Evolutionary conservation across 2,797 vertebrate genomes (phyloP), one percentile per base, ranked within the genome.

Genomic region (Salmo trutta): DNA sequence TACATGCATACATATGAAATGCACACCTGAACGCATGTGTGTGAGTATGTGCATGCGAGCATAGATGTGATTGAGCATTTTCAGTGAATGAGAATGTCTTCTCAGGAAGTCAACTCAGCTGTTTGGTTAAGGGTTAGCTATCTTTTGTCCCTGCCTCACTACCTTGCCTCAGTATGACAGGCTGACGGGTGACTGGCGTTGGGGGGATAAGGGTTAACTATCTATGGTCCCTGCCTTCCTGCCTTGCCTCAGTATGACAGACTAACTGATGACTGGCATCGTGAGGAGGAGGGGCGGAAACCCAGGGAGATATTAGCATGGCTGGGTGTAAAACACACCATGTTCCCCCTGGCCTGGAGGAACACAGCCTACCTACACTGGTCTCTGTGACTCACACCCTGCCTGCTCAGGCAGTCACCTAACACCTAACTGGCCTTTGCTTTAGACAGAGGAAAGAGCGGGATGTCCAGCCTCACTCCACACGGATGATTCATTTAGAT

Each of bases 311-410:
- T 59, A 84, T 88, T 85, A 81, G 56, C 73, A 77, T 85, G 53
- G 69, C 65, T 76, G 74, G 75, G 73, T 83, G 81, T 81, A 80
- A 77, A 76, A 84, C 71, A 85, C 79, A 71, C 36, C 77, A 17
- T 76, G 84, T 85, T 62, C 79, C 83, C 31, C 56, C 73, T 62
- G 59, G 7, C 33, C 5, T 36, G 33, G 33, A 7, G 10, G 59
- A n/a, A n/a, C 59, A n/a, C 7, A 19, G n/a, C 59, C 75, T 54
- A 24, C 29, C 66, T 71, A 66, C 71, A 73, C 62, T 47, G 10
- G 10, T 47, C 27, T 33, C 66, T 65, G 51, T 81, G 83, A 86
- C 52, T 85, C 82, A 85, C 59, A 71, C 69, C 6, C 62, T 59
- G 56, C 16, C 56, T 59, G 66, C 78, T 81, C 71, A 36, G 71